Evolutionary conservation across 2,797 vertebrate species (phyloP).

Genomic region (Orientallactaga sibirica): DNA sequence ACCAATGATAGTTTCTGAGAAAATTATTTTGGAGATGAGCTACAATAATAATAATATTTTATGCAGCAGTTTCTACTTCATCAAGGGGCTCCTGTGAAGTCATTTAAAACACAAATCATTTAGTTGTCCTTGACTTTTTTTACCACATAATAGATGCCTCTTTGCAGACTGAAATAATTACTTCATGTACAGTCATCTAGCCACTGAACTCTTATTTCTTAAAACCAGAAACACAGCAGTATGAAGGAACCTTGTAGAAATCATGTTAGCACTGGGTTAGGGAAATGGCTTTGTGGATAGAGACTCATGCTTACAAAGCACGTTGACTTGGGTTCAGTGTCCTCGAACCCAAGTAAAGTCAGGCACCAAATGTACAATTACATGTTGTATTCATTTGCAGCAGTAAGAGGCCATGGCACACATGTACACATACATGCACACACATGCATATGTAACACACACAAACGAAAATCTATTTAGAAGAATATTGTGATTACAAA

Average conservation of each 20-base stretch:
- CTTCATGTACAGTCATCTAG: not conserved
- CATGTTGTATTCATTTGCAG: no score
- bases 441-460: no score
- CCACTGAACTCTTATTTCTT: slow-evolving; percentile 37
- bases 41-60: not conserved
- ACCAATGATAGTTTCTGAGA: not conserved
- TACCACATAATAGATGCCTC: not conserved
- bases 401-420: no score
- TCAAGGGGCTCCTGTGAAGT: not conserved
- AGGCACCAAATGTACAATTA: no score
- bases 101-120: not conserved
- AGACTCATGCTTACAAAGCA: no score
- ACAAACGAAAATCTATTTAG: no score
- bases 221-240: not conserved
- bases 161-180: slow-evolving; percentile 11
- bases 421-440: no score
- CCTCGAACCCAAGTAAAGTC: no score
- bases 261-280: no score
- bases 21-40: slow-evolving; percentile 4
- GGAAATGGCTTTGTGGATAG: no score
- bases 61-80: not conserved
- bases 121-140: slow-evolving; percentile 2
- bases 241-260: not conserved
- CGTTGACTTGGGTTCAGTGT: no score
- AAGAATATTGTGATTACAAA: not conserved